Conservation (phyloP, 2,113 vertebrate genomes). For the Corydoras sp. region DNA sequence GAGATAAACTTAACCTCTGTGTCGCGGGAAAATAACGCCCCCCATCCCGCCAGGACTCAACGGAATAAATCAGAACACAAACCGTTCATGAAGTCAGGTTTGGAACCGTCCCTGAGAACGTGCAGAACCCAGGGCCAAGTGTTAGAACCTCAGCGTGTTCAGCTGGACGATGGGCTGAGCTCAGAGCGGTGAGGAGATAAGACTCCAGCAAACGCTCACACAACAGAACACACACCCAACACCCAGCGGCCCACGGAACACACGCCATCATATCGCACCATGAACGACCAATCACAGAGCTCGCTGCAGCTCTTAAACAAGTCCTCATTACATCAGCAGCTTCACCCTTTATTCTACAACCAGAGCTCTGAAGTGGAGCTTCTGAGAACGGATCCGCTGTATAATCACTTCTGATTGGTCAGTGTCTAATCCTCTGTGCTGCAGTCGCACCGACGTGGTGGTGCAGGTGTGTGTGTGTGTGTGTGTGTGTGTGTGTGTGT, state of each 20-base stretch:
- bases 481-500: no score
- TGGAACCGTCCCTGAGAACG: neutral
- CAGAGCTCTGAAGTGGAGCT: no score
- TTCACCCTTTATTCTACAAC: no score
- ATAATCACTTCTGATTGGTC: no score
- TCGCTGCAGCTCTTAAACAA: no score
- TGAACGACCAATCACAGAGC: no score
- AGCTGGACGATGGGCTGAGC: neutral
- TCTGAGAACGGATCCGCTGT: no score
- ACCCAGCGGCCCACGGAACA: neutral
- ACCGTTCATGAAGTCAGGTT: neutral
- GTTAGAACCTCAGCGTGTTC: neutral
- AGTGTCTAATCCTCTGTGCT: no score
- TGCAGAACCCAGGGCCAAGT: neutral
- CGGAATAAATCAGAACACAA: constrained; percentile 1
- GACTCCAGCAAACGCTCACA: constrained; percentile 13
- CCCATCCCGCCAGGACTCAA: neutral
- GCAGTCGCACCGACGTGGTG: no score
- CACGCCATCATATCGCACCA: no score
- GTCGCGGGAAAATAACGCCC: neutral
- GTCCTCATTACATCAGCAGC: no score
- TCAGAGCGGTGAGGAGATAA: constrained; percentile 15
- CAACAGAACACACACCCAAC: constrained; percentile 19
- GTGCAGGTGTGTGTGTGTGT: no score
- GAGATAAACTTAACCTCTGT: constrained; percentile 6